These are phyloP conservation scores for Drosophila oshimai DNA, from an alignment of 1,140 invertebrate species.

Conservation along the genomic window DNA sequence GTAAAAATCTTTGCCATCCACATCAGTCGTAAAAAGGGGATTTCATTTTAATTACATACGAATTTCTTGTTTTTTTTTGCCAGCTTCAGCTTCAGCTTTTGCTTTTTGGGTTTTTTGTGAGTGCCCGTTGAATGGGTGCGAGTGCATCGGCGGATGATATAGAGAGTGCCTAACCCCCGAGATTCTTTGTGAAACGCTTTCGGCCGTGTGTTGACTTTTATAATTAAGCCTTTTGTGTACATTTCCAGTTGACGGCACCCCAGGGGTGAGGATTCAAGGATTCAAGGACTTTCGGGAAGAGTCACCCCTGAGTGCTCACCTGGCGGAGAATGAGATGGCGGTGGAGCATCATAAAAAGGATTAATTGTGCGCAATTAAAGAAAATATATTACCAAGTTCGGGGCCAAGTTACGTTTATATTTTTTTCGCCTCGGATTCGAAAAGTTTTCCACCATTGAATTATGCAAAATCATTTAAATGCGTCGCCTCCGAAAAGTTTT, in stretches of 20 bases:
- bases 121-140: conserved; percentile 13
- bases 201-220: conserved; percentile 68
- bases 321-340: not conserved
- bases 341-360: conserved; percentile 65
- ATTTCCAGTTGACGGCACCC: conserved; percentile 68
- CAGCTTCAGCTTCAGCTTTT: conserved; percentile 31
- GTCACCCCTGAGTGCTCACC: conserved; percentile 35
- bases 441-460: conserved; percentile 66
- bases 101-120: conserved; percentile 20
- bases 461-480: conserved; percentile 80
- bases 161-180: conserved; percentile 36
- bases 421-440: conserved; percentile 9
- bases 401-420: conserved; percentile 27
- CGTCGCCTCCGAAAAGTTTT: conserved; percentile 64
- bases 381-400: conserved; percentile 64
- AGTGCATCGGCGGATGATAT: conserved; percentile 56
- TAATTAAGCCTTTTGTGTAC: conserved; percentile 78
- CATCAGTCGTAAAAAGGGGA: conserved; percentile 71
- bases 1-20: conserved; percentile 70
- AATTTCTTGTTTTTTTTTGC: conserved; percentile 48
- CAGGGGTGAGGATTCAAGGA: not conserved
- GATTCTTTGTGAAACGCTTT: conserved; percentile 15
- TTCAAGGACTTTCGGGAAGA: no score
- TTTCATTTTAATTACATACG: conserved; percentile 79
- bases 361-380: conserved; percentile 77